Percentiles rank a stretch among this genome's conserved stretches.
These are phyloP conservation scores for Moxostoma hubbsi DNA, from an alignment of 2,797 vertebrate genomes.

Conservation along the genomic window DNA sequence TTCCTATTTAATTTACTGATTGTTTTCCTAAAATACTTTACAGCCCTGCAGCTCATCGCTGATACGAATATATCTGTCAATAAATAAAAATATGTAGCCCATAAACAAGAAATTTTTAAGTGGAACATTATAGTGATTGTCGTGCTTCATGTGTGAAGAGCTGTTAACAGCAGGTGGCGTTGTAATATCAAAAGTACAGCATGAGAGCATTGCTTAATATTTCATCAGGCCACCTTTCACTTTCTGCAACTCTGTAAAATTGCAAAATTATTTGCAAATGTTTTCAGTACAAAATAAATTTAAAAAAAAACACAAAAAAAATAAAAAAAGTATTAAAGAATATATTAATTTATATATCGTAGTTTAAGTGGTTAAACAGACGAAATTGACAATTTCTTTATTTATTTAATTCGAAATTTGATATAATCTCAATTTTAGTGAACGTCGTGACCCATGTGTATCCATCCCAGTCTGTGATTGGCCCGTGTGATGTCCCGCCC, in stretches of 20 bases:
- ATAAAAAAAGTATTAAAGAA: not conserved
- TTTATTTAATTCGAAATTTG: not conserved
- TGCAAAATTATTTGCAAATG: too few species aligned
- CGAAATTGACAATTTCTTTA: not conserved
- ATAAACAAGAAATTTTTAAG: too few species aligned
- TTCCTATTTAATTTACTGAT: too few species aligned
- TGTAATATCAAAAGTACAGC: constrained; percentile 13
- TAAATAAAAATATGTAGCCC: not conserved
- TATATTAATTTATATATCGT: not conserved
- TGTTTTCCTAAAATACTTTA: too few species aligned
- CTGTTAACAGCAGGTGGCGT: constrained; percentile 34
- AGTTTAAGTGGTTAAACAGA: not conserved
- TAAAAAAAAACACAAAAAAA: too few species aligned
- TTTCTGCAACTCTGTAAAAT: too few species aligned
- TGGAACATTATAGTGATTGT: too few species aligned
- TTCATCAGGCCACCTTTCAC: too few species aligned
- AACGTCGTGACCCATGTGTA: not conserved
- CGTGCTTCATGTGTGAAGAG: not conserved
- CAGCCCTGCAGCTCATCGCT: not conserved
- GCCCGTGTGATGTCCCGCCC: constrained; percentile 33
- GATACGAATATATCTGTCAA: too few species aligned
- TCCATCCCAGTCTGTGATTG: not conserved
- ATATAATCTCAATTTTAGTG: not conserved
- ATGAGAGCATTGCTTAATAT: too few species aligned
- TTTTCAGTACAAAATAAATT: too few species aligned